Percentiles rank a stretch among this genome's conserved stretches.
These are phyloP conservation scores for Naso thynnoides DNA, from an alignment of 2,797 vertebrate species.

Conservation along the genomic window DNA sequence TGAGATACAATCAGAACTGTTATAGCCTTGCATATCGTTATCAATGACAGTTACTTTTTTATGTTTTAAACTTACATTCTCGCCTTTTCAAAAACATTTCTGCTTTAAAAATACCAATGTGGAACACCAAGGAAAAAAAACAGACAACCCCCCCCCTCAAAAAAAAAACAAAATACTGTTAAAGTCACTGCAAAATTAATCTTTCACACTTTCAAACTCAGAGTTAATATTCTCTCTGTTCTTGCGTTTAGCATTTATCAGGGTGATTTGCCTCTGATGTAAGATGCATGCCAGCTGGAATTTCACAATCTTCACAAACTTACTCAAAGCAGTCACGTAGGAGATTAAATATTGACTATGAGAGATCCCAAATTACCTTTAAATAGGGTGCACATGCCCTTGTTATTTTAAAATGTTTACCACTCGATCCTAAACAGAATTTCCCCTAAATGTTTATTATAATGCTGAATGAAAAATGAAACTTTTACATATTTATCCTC, in stretches of 20 bases:
- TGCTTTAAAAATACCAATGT: too few species aligned
- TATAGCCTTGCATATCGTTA: too few species aligned
- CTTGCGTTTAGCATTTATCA: conserved; percentile 13
- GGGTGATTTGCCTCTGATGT: conserved; percentile 15
- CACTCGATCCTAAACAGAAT: not conserved
- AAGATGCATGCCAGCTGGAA: conserved; percentile 32
- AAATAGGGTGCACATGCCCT: conserved; percentile 25
- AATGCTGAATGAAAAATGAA: not conserved
- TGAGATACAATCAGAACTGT: too few species aligned
- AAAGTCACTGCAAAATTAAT: too few species aligned
- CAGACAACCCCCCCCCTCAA: too few species aligned
- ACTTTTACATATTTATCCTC: conserved; percentile 4
- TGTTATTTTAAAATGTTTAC: conserved; percentile 17
- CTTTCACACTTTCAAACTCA: too few species aligned
- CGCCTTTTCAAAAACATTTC: too few species aligned
- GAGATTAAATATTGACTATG: conserved; percentile 76
- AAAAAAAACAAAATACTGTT: too few species aligned
- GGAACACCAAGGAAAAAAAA: too few species aligned
- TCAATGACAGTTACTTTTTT: too few species aligned
- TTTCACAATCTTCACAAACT: conserved; percentile 48
- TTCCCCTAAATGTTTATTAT: conserved; percentile 5
- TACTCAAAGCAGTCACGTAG: conserved; percentile 41
- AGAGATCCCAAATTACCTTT: conserved; percentile 48
- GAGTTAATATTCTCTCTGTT: conserved; percentile 1
- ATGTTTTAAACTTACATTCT: too few species aligned